These are phyloP conservation scores for Zosterops japonicus DNA, from an alignment of 2,113 vertebrate genomes.

Conservation along the genomic window DNA sequence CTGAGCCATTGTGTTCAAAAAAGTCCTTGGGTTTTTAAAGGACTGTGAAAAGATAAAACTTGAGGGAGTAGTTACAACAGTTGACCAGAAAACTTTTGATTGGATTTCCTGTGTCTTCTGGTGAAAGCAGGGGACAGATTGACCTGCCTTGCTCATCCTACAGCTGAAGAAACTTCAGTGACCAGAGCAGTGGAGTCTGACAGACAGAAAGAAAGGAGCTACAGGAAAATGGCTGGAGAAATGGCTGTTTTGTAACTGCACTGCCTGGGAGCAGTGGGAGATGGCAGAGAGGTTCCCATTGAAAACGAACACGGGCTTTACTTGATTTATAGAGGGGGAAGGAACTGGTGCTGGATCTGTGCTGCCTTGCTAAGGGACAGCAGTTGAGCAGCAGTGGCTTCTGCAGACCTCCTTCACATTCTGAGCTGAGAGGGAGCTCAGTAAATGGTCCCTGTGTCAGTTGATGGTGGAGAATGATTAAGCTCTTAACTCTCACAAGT, in stretches of 20 bases:
- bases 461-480: background rate
- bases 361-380: background rate
- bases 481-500: background rate
- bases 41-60: background rate
- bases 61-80: background rate
- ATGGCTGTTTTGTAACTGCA: background rate
- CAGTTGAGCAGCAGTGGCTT: background rate
- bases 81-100: background rate
- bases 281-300: background rate
- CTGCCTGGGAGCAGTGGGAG: background rate
- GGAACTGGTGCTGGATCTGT: background rate
- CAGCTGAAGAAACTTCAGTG: background rate
- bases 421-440: background rate
- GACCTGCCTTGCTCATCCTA: background rate
- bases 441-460: background rate
- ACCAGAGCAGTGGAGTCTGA: background rate
- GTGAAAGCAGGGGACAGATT: background rate
- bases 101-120: background rate
- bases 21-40: background rate
- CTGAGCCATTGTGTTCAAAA: background rate
- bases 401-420: accelerated
- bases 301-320: background rate
- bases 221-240: background rate
- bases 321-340: accelerated
- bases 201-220: background rate